Evolutionary conservation across 2,113 vertebrate species (phyloP), one percentile per base, ranked within the genome.

Genomic region (Copsychus sechellarum): DNA sequence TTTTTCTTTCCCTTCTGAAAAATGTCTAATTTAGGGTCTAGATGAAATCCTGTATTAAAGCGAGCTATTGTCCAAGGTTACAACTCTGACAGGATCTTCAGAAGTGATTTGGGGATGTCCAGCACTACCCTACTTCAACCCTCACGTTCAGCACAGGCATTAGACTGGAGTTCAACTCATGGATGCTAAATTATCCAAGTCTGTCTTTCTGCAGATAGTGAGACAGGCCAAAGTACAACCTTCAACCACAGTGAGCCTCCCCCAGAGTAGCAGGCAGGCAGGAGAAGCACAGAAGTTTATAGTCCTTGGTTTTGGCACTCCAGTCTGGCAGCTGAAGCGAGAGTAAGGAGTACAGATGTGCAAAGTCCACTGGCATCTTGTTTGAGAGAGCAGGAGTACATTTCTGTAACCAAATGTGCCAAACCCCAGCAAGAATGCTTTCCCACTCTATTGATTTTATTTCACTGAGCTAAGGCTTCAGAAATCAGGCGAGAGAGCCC

Each of bases 381-480:
- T 33, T 77, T 24, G n/a, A 18, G 64, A 26, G 9, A n/a, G 18
- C 20, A 43, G 8, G 6, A 33, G 11, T 18, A 1, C 28, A 12
- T n/a, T 62, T 42, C 47, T 66, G 42, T 42, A 58, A 7, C 26
- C 34, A 78, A 4, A 10, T 11, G 0, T 3, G 4, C 36, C 21
- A 6, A 18, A 38, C 26, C 22, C 4, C 3, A 47, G 73, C 11
- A 29, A 23, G 57, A 78, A 34, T 8, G 24, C 13, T 71, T 70
- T 84, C 47, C 51, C 47, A 33, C 28, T 69, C 0, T 6, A 12
- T 8, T 1, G 0, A 0, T 42, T 47, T 34, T 38, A 19, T 69
- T 65, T 12, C 9, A 28, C 43, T 20, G 26, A 67, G 21, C 40
- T 64, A 36, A 80, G 73, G 19, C n/a, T 34, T 67, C 24, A 25